These are phyloP conservation scores for Patella pellucida DNA, from an alignment of 2,888 invertebrate species.

Conservation along the genomic window DNA sequence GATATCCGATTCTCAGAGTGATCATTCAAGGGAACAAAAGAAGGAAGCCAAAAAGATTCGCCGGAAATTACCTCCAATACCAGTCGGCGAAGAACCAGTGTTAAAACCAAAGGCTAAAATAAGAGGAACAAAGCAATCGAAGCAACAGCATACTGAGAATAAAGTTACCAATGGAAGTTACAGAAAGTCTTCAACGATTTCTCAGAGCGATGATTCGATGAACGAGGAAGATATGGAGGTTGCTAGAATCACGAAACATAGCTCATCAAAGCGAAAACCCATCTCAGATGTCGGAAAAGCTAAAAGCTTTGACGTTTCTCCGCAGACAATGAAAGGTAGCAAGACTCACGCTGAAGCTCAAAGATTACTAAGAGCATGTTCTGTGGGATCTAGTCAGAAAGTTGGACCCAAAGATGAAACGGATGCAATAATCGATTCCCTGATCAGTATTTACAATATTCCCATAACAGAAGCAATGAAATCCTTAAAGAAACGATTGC, in stretches of 20 bases:
- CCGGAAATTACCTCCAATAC: conserved; percentile 60
- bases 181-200: conserved; percentile 28
- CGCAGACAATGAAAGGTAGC: conserved; percentile 6
- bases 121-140: conserved; percentile 27
- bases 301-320: conserved; percentile 36
- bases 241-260: conserved; percentile 44
- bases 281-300: conserved; percentile 36
- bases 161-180: conserved; percentile 4
- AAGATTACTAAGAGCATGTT: conserved; percentile 18
- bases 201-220: conserved; percentile 56
- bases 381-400: conserved; percentile 29
- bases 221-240: conserved; percentile 62
- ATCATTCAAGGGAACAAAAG: conserved; percentile 28
- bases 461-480: conserved; percentile 68
- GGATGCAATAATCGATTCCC: conserved; percentile 61
- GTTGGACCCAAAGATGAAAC: conserved; percentile 55
- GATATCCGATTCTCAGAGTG: no score
- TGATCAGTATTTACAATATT: conserved; percentile 65
- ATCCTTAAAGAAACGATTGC: conserved; percentile 68
- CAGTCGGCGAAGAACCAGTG: conserved; percentile 52
- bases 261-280: conserved; percentile 30
- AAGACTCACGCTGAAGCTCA: background rate
- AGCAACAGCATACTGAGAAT: conserved; percentile 15
- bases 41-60: conserved; percentile 53
- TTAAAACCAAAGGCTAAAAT: conserved; percentile 35